Base-by-base conservation (phyloP, 2,113 vertebrate species). In the Stigmatopora nigra region DNA sequence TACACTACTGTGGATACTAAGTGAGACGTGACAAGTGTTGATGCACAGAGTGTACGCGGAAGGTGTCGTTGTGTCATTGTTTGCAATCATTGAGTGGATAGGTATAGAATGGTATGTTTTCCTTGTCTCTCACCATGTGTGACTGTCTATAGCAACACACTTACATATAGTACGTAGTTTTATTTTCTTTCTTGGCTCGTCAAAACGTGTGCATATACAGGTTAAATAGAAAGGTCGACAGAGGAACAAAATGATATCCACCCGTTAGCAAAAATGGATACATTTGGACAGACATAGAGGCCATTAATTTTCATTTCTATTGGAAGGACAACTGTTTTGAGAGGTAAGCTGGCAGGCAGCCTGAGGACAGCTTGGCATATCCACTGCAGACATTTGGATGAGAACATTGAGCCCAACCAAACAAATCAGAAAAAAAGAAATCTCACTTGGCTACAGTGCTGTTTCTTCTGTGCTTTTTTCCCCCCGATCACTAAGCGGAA, bases 291-390 rank as follows among this genome's bases (percentile, higher is more conserved):
- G 80, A 82, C 78, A 68, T 70, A 22, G 7, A 44, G 60, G 71
- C 78, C 83, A 88, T 88, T 87, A 84, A 84, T 85, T 84, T 87
- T 69, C 79, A 83, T 88, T 85, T 85, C 77, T 68, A 44, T 73
- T 73, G 67, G 81, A 70, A 78, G 77, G 51, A 66, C 81, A 81
- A 86, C 78, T 79, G 79, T 72, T 88, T 83, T 52, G 67, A 74
- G 71, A 81, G 82, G 82, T 84, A 77, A 70, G 72, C 81, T 85
- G 85, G 84, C 82, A 84, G 71, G 64, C 74, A 78, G 81, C 84
- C 77, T 58, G 51, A 44, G 78, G 85, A 80, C 77, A 75, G 72
- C 71, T 65, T 80, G 82, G 85, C 84, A 82, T 77, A 83, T 83
- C 71, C 77, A 82, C 72, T 79, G 73, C 81, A 79, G 77, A 88